Evolutionary conservation across 2,113 vertebrate species (phyloP), one percentile per base, ranked within the genome.

Genomic region (Brachyhypopomus gauderio): DNA sequence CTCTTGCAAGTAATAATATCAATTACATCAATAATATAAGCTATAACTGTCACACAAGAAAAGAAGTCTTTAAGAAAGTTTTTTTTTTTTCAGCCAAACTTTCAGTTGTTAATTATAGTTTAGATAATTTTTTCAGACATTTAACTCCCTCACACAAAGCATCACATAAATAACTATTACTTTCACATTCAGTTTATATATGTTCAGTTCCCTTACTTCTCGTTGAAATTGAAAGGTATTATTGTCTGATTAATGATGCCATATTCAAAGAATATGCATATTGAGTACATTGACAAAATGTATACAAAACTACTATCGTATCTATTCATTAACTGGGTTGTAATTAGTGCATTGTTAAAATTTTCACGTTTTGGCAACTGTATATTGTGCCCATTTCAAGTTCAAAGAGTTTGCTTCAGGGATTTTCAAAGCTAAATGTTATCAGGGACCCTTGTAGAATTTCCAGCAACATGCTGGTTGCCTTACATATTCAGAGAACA

Each of bases 321-420:
- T 45, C 41, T 34, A 64, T 62, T 23, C 14, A 58, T 52, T 11
- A 7, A 52, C 27, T 27, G 20, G 45, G 45, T 52, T 12, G 9
- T 14, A 52, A 11, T 14, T 11, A 52, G 45, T 52, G 41, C 9
- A 23, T 11, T 36, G 45, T 58, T 74, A 67, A 71, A 34, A 52
- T 60, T 11, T 0, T 4, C 19, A 23, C 52, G 59, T 59, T 56
- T 22, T 84, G 78, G 67, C 72, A 36, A 77, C 36, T 30, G 5
- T 22, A 67, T 67, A 67, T 14, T 34, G 23, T 30, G 34, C 67
- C 80, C 9, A 23, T 38, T 38, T 67, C 77, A 48, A 16, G 27
- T 70, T 70, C 56, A 8, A 8, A 60, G 38, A 72, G 78, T 80
- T 79, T 77, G 83, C 63, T 81, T 81, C 60, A 84, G 70, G 48